Evolutionary conservation across 2,113 vertebrate genomes (phyloP).

Genomic region (Perca flavescens): DNA sequence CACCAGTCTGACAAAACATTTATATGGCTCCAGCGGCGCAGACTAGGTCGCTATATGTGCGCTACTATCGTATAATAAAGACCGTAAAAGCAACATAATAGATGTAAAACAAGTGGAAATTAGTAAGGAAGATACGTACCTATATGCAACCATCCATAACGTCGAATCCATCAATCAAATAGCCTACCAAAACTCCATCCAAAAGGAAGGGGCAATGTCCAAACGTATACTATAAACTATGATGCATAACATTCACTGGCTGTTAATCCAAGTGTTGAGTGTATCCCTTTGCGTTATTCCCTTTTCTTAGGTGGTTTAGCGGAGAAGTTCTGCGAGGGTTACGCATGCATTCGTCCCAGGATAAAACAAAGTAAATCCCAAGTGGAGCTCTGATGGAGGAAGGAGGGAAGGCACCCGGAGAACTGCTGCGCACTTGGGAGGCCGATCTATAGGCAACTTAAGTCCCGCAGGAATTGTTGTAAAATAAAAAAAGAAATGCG

Average conservation of each 20-base stretch:
- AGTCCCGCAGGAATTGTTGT: conserved; percentile 49
- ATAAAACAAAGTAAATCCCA: conserved; percentile 76
- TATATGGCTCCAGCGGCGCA: neutral
- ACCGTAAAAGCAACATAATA: neutral
- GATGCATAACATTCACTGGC: conserved; percentile 65
- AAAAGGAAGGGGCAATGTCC: conserved; percentile 48
- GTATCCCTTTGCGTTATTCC: conserved; percentile 72
- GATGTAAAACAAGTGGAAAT: neutral
- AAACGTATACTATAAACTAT: conserved; percentile 46
- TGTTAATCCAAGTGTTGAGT: conserved; percentile 75
- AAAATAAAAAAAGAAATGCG: neutral
- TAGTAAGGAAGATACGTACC: conserved; percentile 75
- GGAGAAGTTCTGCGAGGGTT: conserved; percentile 35
- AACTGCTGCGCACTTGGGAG: conserved; percentile 64
- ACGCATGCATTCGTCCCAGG: conserved; percentile 58
- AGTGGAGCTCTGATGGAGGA: conserved; percentile 39
- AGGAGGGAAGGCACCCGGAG: conserved; percentile 25
- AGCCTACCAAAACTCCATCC: conserved; percentile 74
- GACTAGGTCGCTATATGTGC: neutral
- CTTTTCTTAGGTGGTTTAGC: conserved; percentile 19
- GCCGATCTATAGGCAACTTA: conserved; percentile 46
- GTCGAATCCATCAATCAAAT: conserved; percentile 83
- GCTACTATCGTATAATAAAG: neutral
- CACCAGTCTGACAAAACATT: neutral
- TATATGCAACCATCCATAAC: conserved; percentile 80